Conservation (phyloP, 64 coral and sea anemone genomes). For the Porites australiensis region DNA sequence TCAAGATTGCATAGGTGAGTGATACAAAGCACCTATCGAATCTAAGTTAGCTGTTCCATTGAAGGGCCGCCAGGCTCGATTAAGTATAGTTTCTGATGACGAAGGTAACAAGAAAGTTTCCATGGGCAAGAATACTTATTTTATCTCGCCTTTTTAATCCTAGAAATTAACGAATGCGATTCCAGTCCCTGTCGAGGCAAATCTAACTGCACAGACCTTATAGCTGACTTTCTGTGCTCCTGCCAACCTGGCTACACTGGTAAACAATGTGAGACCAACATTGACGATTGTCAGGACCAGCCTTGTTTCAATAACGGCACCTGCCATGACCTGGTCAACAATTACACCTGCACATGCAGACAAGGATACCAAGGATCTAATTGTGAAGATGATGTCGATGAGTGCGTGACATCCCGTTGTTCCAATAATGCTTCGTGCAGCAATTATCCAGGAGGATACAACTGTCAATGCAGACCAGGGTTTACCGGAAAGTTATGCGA, state of each 20-base stretch:
- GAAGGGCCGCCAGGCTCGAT: not conserved
- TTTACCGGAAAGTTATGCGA: slow-evolving; percentile 71
- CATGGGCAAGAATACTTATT: not conserved
- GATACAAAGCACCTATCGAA: too few species aligned
- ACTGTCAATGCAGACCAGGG: slow-evolving; percentile 55
- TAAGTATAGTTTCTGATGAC: too few species aligned
- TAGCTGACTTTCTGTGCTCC: slow-evolving; percentile 54
- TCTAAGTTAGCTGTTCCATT: too few species aligned
- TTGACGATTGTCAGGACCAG: slow-evolving; percentile 78
- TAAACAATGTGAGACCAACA: slow-evolving; percentile 63
- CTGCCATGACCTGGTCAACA: slow-evolving; percentile 76
- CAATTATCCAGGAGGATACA: slow-evolving; percentile 48
- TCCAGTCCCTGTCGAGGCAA: slow-evolving; percentile 67
- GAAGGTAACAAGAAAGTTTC: not conserved
- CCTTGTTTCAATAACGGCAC: slow-evolving; percentile 80
- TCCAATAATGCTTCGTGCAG: slow-evolving; percentile 64
- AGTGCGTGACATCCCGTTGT: slow-evolving; percentile 58
- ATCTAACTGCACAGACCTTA: slow-evolving; percentile 61
- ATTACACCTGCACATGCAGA: slow-evolving; percentile 68
- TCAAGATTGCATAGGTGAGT: slow-evolving; percentile 61
- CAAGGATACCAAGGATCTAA: slow-evolving; percentile 59
- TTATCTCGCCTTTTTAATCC: not conserved
- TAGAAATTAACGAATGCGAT: slow-evolving; percentile 78
- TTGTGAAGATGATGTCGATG: slow-evolving; percentile 66
- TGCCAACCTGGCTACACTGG: slow-evolving; percentile 63